Evolutionary conservation across 1,140 invertebrate species (phyloP).

Genomic region (Wasmannia auropunctata): DNA sequence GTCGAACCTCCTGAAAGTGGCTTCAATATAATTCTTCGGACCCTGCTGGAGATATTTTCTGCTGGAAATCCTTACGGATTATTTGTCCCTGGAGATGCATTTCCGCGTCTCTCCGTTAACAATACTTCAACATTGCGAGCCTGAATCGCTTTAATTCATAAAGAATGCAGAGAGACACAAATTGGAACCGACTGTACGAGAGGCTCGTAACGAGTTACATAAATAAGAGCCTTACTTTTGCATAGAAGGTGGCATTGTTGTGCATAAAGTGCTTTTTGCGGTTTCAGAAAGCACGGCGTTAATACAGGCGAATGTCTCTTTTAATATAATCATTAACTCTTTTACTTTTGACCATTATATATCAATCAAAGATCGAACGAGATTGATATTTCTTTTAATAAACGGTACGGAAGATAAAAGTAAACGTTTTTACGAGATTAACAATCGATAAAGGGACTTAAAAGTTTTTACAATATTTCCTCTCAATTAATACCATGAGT

Average conservation of each 20-base stretch:
- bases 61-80: conserved; percentile 3
- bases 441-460: background rate
- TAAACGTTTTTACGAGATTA: background rate
- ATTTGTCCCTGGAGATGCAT: conserved; percentile 49
- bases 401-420: background rate
- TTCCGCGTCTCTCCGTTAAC: background rate
- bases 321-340: background rate
- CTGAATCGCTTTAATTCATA: conserved; percentile 17
- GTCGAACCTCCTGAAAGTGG: conserved; percentile 51
- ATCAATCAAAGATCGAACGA: background rate
- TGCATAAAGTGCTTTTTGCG: background rate
- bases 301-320: background rate
- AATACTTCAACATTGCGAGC: background rate
- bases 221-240: conserved; percentile 14
- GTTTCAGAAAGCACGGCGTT: background rate
- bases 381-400: background rate
- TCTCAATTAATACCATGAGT: conserved; percentile 41
- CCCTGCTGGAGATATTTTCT: conserved; percentile 50
- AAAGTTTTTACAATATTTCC: background rate
- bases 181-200: conserved; percentile 14
- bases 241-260: background rate
- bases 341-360: background rate
- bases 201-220: background rate
- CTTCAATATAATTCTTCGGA: conserved; percentile 61
- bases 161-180: conserved; percentile 1